Conservation (phyloP, 30 jellyfish, hydroid and myxozoan genomes). For the Morbakka virulenta region DNA sequence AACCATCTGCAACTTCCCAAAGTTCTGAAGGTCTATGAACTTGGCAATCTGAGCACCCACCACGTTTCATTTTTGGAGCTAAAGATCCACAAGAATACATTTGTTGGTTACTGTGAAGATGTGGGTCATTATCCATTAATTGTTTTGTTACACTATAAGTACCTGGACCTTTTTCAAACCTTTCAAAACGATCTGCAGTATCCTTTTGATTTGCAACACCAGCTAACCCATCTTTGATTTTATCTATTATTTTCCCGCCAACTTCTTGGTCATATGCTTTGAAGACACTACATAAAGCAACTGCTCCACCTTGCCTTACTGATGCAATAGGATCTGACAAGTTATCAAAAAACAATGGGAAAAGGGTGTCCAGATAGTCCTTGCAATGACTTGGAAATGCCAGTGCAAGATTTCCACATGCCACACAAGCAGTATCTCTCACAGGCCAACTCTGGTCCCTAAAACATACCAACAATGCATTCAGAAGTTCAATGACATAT, state of each 20-base stretch:
- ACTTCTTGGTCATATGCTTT: conserved; percentile 80
- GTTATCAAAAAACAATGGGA: conserved; percentile 85
- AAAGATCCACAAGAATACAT: conserved; percentile 99
- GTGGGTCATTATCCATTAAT: conserved; percentile 70
- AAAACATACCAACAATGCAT: conserved; percentile 82
- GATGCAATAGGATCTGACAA: conserved; percentile 95
- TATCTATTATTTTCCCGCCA: conserved; percentile 28
- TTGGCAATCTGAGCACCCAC: conserved; percentile 93
- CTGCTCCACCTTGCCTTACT: conserved; percentile 97
- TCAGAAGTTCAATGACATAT: conserved; percentile 60
- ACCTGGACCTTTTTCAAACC: conserved; percentile 95
- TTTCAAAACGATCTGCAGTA: conserved; percentile 79
- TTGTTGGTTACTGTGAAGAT: conserved; percentile 79
- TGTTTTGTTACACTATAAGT: conserved; percentile 87
- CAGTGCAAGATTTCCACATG: conserved; percentile 89
- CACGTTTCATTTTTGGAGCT: conserved; percentile 97
- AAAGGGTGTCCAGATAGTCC: conserved; percentile 54
- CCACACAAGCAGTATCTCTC: conserved; percentile 99
- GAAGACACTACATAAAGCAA: conserved; percentile 76
- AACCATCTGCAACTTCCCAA: conserved; percentile 98
- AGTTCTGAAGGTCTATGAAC: conserved; percentile 95
- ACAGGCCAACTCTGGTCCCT: conserved; percentile 99
- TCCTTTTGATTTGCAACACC: conserved; percentile 61
- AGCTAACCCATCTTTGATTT: conserved; percentile 51
- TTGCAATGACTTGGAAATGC: conserved; percentile 73